Evolutionary conservation across 2,113 vertebrate species (phyloP).

Genomic region (Pollimyrus isidori): DNA sequence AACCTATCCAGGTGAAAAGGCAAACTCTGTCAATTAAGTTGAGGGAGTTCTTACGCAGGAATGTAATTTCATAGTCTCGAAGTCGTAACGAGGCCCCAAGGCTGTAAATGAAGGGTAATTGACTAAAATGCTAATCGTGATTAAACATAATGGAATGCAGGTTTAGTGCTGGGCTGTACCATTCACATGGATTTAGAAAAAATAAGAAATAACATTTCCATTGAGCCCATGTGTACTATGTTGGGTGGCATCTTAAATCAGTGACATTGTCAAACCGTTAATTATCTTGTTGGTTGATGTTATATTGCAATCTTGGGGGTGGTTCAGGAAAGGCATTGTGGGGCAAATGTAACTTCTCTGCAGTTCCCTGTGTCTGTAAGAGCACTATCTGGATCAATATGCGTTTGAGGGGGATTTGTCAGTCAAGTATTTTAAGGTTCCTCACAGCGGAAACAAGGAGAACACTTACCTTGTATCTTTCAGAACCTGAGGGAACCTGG

Average conservation of each 20-base stretch:
- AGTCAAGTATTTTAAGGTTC: not conserved
- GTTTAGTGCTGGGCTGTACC: not conserved
- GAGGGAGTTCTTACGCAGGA: not conserved
- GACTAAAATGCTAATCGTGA: not conserved
- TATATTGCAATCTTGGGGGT: not conserved
- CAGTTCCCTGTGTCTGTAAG: not conserved
- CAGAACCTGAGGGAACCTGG: not conserved
- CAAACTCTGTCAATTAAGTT: constrained; percentile 10
- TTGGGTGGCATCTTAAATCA: not conserved
- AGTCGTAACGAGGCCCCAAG: not conserved
- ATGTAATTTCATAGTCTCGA: not conserved
- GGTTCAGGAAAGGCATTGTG: not conserved
- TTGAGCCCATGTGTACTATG: not conserved
- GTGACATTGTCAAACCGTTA: not conserved
- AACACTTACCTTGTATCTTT: constrained; percentile 3
- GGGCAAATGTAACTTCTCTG: not conserved
- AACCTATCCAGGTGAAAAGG: not conserved
- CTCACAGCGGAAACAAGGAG: not conserved
- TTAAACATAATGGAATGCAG: not conserved
- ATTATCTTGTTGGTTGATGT: not conserved
- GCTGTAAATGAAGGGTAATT: constrained; percentile 1
- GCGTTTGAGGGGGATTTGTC: not conserved
- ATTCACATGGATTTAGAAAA: not conserved
- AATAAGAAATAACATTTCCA: not conserved
- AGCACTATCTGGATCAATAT: not conserved